These are phyloP conservation scores for Spodoptera exigua DNA, from an alignment of 2,888 invertebrate species.

Conservation along the genomic window DNA sequence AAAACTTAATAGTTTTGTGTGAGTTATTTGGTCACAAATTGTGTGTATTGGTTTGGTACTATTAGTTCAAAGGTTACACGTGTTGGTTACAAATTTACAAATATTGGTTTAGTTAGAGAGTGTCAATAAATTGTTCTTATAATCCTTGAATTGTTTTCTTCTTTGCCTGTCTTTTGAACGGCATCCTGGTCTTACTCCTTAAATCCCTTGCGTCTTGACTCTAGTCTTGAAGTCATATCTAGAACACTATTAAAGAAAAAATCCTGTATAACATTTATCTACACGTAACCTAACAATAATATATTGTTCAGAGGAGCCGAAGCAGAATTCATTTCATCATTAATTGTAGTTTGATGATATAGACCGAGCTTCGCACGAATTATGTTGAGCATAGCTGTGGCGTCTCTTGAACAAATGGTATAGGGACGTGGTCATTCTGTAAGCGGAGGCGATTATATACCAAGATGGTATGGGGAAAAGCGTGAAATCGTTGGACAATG, in stretches of 20 bases:
- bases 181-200: too few relatives aligned
- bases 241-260: too few relatives aligned
- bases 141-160: too few relatives aligned
- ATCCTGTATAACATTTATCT: background rate
- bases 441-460: background rate
- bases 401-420: slow-evolving; percentile 44
- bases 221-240: too few relatives aligned
- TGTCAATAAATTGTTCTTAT: too few relatives aligned
- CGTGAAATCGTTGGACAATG: too few relatives aligned
- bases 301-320: slow-evolving; percentile 26
- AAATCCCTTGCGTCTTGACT: too few relatives aligned
- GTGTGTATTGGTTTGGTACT: slow-evolving; percentile 31
- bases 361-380: slow-evolving; percentile 41
- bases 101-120: too few relatives aligned
- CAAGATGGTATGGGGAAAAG: too few relatives aligned
- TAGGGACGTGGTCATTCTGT: slow-evolving; percentile 1
- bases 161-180: too few relatives aligned
- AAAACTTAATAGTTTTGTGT: slow-evolving; percentile 55
- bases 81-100: slow-evolving; percentile 5
- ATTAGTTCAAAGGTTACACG: slow-evolving; percentile 13
- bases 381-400: slow-evolving; percentile 35
- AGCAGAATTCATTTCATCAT: slow-evolving; percentile 33
- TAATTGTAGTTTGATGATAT: slow-evolving; percentile 46
- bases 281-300: slow-evolving; percentile 27
- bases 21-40: slow-evolving; percentile 44